Percentiles rank a stretch among this genome's conserved stretches.
These are phyloP conservation scores for Scotopteryx bipunctaria DNA, from an alignment of 2,888 invertebrate species.

Conservation along the genomic window DNA sequence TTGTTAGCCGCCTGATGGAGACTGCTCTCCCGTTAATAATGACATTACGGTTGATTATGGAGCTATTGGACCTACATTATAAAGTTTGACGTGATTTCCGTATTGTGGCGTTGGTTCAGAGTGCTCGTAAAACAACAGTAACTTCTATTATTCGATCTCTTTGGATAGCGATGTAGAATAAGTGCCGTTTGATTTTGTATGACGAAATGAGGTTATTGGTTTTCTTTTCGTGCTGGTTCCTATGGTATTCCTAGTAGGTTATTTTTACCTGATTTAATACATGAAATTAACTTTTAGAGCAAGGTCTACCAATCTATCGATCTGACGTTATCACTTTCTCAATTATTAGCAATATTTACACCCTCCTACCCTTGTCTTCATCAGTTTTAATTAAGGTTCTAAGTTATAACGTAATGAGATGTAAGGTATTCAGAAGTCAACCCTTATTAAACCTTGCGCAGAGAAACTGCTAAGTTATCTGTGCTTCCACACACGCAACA, in stretches of 20 bases:
- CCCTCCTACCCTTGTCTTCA: constrained; percentile 19
- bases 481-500: constrained; percentile 3
- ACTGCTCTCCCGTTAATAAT: constrained; percentile 33
- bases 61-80: constrained; percentile 33
- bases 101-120: constrained; percentile 7
- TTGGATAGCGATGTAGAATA: background rate
- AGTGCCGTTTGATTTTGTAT: background rate
- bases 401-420: constrained; percentile 21
- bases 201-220: too few relatives aligned
- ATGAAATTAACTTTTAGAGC: background rate
- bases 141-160: constrained; percentile 10
- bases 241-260: too few relatives aligned
- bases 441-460: constrained; percentile 12
- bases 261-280: background rate
- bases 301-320: background rate
- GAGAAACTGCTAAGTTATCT: constrained; percentile 9
- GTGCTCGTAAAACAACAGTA: constrained; percentile 12
- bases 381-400: constrained; percentile 22
- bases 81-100: constrained; percentile 27
- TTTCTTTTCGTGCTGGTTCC: too few relatives aligned
- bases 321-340: constrained; percentile 1
- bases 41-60: constrained; percentile 31
- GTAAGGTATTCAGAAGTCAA: constrained; percentile 18
- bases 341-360: constrained; percentile 1
- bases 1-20: constrained; percentile 34